Evolutionary conservation across 2,888 invertebrate species (phyloP).

Genomic region (Zaprionus obscuricornis): DNA sequence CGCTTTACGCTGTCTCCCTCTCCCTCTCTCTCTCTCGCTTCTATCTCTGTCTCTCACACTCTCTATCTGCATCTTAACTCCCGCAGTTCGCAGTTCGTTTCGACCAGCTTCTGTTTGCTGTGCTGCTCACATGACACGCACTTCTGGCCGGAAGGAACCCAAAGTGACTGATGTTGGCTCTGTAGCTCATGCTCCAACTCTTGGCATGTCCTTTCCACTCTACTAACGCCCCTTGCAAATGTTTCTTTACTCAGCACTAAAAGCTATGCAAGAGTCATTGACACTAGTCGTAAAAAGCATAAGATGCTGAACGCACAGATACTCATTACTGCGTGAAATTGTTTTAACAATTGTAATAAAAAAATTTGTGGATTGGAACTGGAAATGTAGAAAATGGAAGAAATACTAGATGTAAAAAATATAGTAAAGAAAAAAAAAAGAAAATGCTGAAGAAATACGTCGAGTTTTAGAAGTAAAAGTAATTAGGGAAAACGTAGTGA

Average conservation of each 20-base stretch:
- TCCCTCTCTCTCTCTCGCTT: not conserved
- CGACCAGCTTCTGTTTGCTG: too few relatives aligned
- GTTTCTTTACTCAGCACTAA: slow-evolving; percentile 1
- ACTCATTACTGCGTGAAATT: too few relatives aligned
- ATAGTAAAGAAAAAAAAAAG: too few relatives aligned
- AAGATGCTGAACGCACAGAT: not conserved
- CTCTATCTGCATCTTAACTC: too few relatives aligned
- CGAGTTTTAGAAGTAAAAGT: not conserved
- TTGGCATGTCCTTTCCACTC: not conserved
- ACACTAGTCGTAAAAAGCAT: slow-evolving; percentile 16
- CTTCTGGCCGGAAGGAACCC: slow-evolving; percentile 58
- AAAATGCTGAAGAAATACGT: not conserved
- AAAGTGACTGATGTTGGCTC: slow-evolving; percentile 53
- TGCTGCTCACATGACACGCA: slow-evolving; percentile 59
- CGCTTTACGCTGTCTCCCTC: slow-evolving; percentile 4
- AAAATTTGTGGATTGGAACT: too few relatives aligned
- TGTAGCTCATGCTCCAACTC: slow-evolving; percentile 7
- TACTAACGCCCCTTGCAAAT: too few relatives aligned
- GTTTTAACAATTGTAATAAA: too few relatives aligned
- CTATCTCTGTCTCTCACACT: slow-evolving; percentile 13
- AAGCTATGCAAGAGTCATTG: slow-evolving; percentile 40
- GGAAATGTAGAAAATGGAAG: too few relatives aligned
- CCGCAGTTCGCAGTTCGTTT: too few relatives aligned
- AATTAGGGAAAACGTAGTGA: too few relatives aligned
- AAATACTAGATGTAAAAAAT: too few relatives aligned